These are phyloP conservation scores for Oryzias dopingdopingensis DNA, from an alignment of 2,797 vertebrate genomes.

Conservation along the genomic window DNA sequence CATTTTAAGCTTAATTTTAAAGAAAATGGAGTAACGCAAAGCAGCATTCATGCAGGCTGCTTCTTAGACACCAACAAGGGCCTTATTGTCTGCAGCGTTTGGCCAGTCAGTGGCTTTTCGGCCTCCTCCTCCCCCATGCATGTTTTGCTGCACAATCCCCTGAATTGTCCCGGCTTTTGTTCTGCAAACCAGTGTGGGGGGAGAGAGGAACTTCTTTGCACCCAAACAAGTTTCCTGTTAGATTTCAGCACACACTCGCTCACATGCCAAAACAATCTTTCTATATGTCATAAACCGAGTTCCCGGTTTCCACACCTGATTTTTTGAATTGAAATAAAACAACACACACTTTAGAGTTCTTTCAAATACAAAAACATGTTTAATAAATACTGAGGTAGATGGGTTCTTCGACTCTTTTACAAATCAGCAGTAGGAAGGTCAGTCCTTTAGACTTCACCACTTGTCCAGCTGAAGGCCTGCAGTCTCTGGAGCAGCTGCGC, in stretches of 20 bases:
- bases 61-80: slow-evolving; percentile 1
- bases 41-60: neutral
- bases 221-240: slow-evolving; percentile 40
- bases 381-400: slow-evolving; percentile 77
- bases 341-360: slow-evolving; percentile 14
- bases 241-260: slow-evolving; percentile 10
- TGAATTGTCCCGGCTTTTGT: slow-evolving; percentile 55
- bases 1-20: no score
- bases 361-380: slow-evolving; percentile 41
- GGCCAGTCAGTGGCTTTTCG: slow-evolving; percentile 24
- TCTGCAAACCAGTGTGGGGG: slow-evolving; percentile 46
- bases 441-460: slow-evolving; percentile 5
- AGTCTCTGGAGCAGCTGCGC: slow-evolving; percentile 16
- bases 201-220: slow-evolving; percentile 43
- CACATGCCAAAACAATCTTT: slow-evolving; percentile 12
- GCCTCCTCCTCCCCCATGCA: slow-evolving; percentile 10
- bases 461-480: slow-evolving; percentile 4
- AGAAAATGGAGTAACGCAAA: no score
- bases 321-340: neutral
- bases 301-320: no score
- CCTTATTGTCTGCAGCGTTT: slow-evolving; percentile 16
- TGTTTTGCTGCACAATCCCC: slow-evolving; percentile 21
- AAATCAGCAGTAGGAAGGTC: slow-evolving; percentile 11
- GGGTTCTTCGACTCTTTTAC: slow-evolving; percentile 34
- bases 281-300: neutral